A percentile compares a stretch with the other conserved stretches of the same genome.
phyloP scores from a whole-genome alignment of 2,113 vertebrate species.

The Centrocercus urophasianus region DNA sequence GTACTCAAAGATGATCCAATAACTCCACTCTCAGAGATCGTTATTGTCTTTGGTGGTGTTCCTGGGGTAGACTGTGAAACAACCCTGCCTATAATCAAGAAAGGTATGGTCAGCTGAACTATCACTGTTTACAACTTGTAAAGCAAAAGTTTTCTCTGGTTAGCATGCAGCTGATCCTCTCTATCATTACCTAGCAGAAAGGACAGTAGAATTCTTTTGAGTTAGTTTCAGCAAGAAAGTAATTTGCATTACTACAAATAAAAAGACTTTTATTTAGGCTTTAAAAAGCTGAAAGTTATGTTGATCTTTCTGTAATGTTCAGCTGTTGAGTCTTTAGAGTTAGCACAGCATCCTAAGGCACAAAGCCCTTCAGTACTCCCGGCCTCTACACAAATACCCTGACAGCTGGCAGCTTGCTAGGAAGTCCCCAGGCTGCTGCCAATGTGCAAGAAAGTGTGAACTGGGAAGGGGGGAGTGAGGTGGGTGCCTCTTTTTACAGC shows the following conservation, averaged over 20 bases:
- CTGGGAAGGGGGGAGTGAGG: neutral
- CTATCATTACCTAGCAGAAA: neutral
- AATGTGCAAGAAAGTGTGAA: neutral
- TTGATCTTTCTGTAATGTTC: neutral
- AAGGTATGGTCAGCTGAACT: conserved; percentile 54
- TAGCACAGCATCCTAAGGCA: neutral
- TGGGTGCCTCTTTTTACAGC: neutral
- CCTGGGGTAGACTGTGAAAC: conserved; percentile 88
- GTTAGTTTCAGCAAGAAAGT: neutral
- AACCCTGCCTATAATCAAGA: conserved; percentile 86
- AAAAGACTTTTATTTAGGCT: fast-evolving
- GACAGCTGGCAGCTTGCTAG: neutral
- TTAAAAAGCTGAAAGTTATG: neutral
- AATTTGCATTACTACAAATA: neutral
- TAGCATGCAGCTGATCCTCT: neutral
- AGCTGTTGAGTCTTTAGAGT: neutral
- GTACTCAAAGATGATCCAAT: conserved; percentile 85
- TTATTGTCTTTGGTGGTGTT: conserved; percentile 90
- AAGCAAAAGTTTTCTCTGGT: neutral
- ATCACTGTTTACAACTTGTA: neutral
- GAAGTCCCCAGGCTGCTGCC: neutral
- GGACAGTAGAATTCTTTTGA: neutral
- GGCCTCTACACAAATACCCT: neutral
- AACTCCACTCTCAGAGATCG: conserved; percentile 86
- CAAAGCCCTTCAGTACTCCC: neutral